These are phyloP conservation scores for Charaxes varanes DNA, from an alignment of 1,140 invertebrate genomes.

Conservation along the genomic window DNA sequence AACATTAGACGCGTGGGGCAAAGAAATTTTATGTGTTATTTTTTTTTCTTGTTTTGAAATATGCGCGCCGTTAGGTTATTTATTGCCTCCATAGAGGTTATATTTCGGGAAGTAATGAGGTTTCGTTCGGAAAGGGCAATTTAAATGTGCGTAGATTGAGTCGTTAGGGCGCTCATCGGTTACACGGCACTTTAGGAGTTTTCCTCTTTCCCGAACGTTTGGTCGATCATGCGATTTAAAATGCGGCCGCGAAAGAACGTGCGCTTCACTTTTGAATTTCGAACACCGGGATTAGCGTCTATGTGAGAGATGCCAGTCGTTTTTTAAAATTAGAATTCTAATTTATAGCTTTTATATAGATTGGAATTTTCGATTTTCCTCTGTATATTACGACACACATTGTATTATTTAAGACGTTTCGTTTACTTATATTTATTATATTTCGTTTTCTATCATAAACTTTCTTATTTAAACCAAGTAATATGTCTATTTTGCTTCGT, in stretches of 20 bases:
- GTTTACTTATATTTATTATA: too few species aligned
- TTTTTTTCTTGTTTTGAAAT: constrained; percentile 71
- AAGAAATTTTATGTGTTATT: constrained; percentile 71
- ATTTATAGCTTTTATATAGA: too few species aligned
- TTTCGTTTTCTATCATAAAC: too few species aligned
- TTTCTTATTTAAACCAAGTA: too few species aligned
- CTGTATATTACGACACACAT: not conserved
- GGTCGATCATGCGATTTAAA: constrained; percentile 27
- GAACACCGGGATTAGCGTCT: too few species aligned
- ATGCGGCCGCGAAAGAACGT: constrained; percentile 6
- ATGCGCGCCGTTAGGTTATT: constrained; percentile 70
- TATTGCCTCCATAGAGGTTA: constrained; percentile 69
- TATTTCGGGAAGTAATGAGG: constrained; percentile 70
- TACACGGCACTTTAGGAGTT: constrained; percentile 26
- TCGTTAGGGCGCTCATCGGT: constrained; percentile 47
- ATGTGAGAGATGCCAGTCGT: too few species aligned
- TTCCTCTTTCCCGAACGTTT: constrained; percentile 24
- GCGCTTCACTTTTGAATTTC: too few species aligned
- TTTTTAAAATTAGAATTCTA: too few species aligned
- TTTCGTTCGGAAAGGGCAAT: constrained; percentile 68
- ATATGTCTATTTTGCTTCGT: too few species aligned
- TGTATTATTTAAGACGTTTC: not conserved
- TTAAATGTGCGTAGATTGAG: constrained; percentile 68
- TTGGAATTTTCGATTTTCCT: too few species aligned
- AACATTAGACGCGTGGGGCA: constrained; percentile 57